These are phyloP conservation scores for Timema cristinae DNA, from an alignment of 2,888 invertebrate species.

Conservation along the genomic window DNA sequence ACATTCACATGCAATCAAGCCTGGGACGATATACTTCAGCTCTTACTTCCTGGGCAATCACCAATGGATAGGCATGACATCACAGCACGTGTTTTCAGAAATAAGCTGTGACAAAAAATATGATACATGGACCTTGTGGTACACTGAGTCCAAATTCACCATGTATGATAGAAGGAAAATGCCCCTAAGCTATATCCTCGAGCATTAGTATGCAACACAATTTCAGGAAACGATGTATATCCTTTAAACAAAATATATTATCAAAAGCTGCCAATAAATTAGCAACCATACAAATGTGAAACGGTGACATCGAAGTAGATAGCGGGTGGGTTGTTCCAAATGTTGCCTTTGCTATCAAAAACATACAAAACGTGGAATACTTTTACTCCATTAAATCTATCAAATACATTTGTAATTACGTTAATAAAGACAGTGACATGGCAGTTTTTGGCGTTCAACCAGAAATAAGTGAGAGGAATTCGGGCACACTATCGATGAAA, in stretches of 20 bases:
- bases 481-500: conserved; percentile 22
- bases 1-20: neutral
- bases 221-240: conserved; percentile 18
- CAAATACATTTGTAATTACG: conserved; percentile 37
- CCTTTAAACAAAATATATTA: no score
- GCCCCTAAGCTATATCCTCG: conserved; percentile 16
- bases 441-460: conserved; percentile 35
- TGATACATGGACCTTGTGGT: conserved; percentile 36
- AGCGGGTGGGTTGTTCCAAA: conserved; percentile 41
- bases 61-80: no score
- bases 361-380: conserved; percentile 33
- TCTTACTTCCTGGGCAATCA: no score
- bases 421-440: conserved; percentile 26
- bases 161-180: conserved; percentile 20
- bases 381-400: conserved; percentile 36
- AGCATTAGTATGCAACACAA: conserved; percentile 16
- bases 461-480: conserved; percentile 20
- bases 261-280: conserved; percentile 8
- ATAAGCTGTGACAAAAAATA: no score
- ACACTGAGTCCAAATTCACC: conserved; percentile 29
- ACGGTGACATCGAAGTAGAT: conserved; percentile 31
- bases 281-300: conserved; percentile 11
- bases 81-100: no score
- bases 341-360: conserved; percentile 24
- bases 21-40: no score